Evolutionary conservation across 64 coral and sea anemone species (phyloP).

Genomic region (Platygyra sinensis): DNA sequence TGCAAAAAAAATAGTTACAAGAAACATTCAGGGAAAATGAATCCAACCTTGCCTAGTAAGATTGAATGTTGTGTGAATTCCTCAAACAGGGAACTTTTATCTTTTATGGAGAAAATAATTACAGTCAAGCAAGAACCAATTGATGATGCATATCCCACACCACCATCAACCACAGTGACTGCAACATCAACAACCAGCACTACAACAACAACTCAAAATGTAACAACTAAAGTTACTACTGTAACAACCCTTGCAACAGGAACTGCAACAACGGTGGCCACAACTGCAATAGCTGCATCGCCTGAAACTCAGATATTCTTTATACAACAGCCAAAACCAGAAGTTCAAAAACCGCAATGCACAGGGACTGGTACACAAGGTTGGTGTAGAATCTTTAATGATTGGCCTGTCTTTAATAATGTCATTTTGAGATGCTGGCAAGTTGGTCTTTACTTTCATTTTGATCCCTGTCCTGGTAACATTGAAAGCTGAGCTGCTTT

Average conservation of each 20-base stretch:
- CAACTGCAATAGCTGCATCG: not conserved
- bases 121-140: constrained; percentile 95
- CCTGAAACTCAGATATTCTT: constrained; percentile 45
- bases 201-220: constrained; percentile 4
- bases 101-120: constrained; percentile 99
- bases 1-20: no score
- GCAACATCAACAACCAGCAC: constrained; percentile 27
- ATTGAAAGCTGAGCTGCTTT: no score
- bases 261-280: not conserved
- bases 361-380: constrained; percentile 7
- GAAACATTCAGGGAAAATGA: no score
- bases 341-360: constrained; percentile 31
- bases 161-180: constrained; percentile 19
- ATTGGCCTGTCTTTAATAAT: no score
- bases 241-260: not conserved
- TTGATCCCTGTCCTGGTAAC: no score
- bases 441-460: no score
- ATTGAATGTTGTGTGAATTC: not conserved
- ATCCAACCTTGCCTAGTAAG: no score
- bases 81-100: constrained; percentile 11
- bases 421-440: no score
- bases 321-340: constrained; percentile 43
- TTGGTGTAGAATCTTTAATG: not conserved
- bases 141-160: constrained; percentile 68
- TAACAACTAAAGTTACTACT: constrained; percentile 1